phyloP scores from a whole-genome alignment of 2,888 invertebrate genomes.

The Epistrophella euchroma region DNA sequence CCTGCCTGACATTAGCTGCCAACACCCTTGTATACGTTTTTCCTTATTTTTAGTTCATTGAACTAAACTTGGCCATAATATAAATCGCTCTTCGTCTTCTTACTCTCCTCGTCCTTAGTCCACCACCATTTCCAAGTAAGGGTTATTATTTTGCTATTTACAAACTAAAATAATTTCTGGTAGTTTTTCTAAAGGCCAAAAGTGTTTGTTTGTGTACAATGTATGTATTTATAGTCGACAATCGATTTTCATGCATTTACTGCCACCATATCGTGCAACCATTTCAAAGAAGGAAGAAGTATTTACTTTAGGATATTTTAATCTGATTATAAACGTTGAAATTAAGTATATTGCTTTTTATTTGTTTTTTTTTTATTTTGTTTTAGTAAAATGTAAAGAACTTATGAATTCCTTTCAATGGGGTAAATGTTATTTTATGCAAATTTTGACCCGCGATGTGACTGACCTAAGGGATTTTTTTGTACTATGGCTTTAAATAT shows the following conservation, averaged over 20 bases:
- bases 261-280: not conserved
- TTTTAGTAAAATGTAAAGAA: not conserved
- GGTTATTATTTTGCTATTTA: not conserved
- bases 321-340: constrained; percentile 39
- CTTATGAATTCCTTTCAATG: not conserved
- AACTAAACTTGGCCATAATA: constrained; percentile 53
- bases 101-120: not conserved
- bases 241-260: constrained; percentile 53
- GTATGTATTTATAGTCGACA: constrained; percentile 19
- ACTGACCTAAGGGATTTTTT: constrained; percentile 31
- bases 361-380: not conserved
- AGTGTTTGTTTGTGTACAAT: constrained; percentile 3
- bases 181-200: constrained; percentile 15
- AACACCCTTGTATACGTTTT: constrained; percentile 41
- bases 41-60: constrained; percentile 60
- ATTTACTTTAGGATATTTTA: constrained; percentile 49
- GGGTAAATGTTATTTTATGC: constrained; percentile 46
- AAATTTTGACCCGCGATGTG: constrained; percentile 43
- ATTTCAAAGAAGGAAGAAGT: constrained; percentile 16
- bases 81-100: not conserved
- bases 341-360: not conserved
- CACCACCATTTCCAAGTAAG: not conserved
- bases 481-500: not conserved
- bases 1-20: constrained; percentile 62
- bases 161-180: constrained; percentile 8